These are phyloP conservation scores for Anguilla pacifica DNA, from an alignment of 2,797 vertebrate species.

Conservation along the genomic window DNA sequence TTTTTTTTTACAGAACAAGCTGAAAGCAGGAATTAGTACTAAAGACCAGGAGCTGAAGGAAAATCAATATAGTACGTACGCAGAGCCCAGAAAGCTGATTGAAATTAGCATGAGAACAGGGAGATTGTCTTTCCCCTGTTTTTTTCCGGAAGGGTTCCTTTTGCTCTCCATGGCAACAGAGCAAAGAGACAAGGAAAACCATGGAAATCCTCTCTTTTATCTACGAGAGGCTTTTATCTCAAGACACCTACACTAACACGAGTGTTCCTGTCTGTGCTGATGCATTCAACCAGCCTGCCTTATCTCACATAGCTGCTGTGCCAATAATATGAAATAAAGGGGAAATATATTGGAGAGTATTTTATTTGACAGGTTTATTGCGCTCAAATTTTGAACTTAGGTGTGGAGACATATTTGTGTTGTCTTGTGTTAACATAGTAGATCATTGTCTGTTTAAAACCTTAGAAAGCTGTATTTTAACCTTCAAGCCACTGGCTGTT, in stretches of 20 bases:
- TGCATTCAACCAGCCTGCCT: not conserved
- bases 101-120: slow-evolving; percentile 32
- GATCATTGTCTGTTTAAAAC: not conserved
- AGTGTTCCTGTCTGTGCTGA: not conserved
- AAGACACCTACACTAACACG: slow-evolving; percentile 16
- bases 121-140: slow-evolving; percentile 1
- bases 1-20: slow-evolving; percentile 52
- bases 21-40: slow-evolving; percentile 69
- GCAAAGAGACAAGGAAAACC: slow-evolving; percentile 6
- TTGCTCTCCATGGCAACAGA: slow-evolving; percentile 20
- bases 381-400: not conserved
- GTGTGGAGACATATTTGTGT: not conserved
- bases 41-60: slow-evolving; percentile 62
- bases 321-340: not conserved
- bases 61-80: slow-evolving; percentile 72
- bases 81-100: not conserved
- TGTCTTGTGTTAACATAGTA: not conserved
- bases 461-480: not conserved
- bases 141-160: slow-evolving; percentile 15
- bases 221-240: slow-evolving; percentile 28
- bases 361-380: not conserved
- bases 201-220: slow-evolving; percentile 34
- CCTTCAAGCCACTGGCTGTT: not conserved
- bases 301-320: not conserved
- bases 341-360: not conserved